Evolutionary conservation across 2,797 vertebrate species (phyloP), one percentile per base, ranked within the genome.

Genomic region (Anableps anableps): DNA sequence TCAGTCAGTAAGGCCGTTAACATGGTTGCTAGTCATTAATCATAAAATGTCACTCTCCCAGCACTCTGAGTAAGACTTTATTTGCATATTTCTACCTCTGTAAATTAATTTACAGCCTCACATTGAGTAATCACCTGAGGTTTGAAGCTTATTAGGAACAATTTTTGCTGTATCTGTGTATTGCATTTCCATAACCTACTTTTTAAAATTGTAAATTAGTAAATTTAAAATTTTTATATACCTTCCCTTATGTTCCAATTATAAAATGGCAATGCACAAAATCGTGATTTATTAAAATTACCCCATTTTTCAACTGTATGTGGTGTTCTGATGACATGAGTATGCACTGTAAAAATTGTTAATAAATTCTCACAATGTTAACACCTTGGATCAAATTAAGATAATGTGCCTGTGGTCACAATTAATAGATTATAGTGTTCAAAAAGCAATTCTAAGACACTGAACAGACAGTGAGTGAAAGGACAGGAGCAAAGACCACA

Each of bases 1-100:
- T 91, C 89, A 92, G 89, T 90, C 90, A 92, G 82, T 90, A 91
- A 88, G 83, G 74, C 74, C 71, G 86, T 90, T 90, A 91, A 90
- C 85, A 74, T 17, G 76, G 80, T 93, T 86, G 87, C 86, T 66
- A 75, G 80, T 86, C 86, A 90, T 92, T 83, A 93, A 88, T 91
- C 83, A 89, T 85, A 79, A 91, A 88, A 83, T 77, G 64, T 10
- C 60, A 71, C 87, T 85, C 26, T 29, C 78, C 31, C 55, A 83
- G 84, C 84, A 86, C 34, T 85, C 74, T 13, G 55, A 86, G 76
- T 76, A 53, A 78, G 77, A 50, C 34, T 29, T 82, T 43, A 79
- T 92, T 92, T 87, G 81, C 88, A 85, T 81, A 86, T 74, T 77
- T 64, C 51, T 83, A 64, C 80, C 50, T 86, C 60, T 72, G 10